A percentile compares a stretch with the other conserved stretches of the same genome.
These are phyloP conservation scores for Mystacides longicornis DNA, from an alignment of 2,888 invertebrate species.

Conservation along the genomic window DNA sequence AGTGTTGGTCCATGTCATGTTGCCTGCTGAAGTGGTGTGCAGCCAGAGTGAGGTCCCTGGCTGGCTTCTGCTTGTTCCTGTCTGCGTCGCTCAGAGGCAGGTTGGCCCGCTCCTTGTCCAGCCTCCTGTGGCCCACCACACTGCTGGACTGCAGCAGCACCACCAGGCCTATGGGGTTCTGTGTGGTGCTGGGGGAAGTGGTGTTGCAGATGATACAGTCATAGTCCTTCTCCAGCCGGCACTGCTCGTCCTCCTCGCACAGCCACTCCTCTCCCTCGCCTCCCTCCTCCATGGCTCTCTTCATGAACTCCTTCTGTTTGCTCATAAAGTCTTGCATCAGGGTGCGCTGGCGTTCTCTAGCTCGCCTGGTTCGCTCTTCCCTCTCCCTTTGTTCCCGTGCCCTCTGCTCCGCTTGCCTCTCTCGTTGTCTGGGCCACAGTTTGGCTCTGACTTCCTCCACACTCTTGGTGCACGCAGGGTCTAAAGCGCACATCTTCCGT, in stretches of 20 bases:
- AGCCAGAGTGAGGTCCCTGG: constrained; percentile 58
- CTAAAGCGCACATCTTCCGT: constrained; percentile 64
- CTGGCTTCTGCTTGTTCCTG: constrained; percentile 46
- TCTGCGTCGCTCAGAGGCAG: constrained; percentile 47
- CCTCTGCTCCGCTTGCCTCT: constrained; percentile 68
- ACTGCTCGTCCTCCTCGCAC: constrained; percentile 51
- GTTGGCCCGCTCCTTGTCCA: constrained; percentile 33
- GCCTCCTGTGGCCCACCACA: constrained; percentile 71
- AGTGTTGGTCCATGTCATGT: constrained; percentile 68
- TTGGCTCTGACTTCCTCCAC: constrained; percentile 64
- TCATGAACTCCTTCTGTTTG: constrained; percentile 87
- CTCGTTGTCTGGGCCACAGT: constrained; percentile 77
- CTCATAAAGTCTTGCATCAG: constrained; percentile 90
- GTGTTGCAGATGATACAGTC: constrained; percentile 96
- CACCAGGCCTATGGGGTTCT: constrained; percentile 81
- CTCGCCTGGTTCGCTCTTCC: constrained; percentile 75
- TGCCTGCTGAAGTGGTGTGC: constrained; percentile 71
- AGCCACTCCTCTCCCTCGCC: constrained; percentile 54
- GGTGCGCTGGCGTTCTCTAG: constrained; percentile 84
- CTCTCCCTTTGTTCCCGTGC: constrained; percentile 64
- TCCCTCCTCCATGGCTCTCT: constrained; percentile 50
- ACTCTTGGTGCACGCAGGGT: constrained; percentile 60
- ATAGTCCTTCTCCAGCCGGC: constrained; percentile 63
- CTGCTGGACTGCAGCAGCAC: constrained; percentile 81
- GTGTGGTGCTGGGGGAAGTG: constrained; percentile 75